Evolutionary conservation across 2,113 vertebrate genomes (phyloP), one percentile per base, ranked within the genome.

Genomic region (Eonycteris spelaea): DNA sequence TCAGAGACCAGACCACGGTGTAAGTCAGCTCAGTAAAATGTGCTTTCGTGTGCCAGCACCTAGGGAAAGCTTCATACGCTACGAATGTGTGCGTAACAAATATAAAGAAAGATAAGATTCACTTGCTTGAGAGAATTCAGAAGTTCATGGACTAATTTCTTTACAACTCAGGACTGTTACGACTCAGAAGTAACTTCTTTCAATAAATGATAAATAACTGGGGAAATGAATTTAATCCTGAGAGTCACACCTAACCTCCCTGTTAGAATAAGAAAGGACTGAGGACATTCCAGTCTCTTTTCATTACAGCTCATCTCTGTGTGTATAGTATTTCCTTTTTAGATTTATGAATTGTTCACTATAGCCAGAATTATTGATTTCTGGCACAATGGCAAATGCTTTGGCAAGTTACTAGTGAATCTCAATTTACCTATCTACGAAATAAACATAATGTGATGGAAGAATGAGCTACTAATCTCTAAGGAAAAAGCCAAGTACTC

Each of bases 11-110:
- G 91, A 71, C 73, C 51, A 14, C 0, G 0, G 8, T 63, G 45
- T 94, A 95, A 97, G 83, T 94, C 88, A 96, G 75, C 71, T 84
- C 68, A 43, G 75, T 70, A 90, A 97, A 94, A 95, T 21, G 77
- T 22, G 67, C 88, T 77, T 53, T 16, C 10, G 48, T 35, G 3
- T 57, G 33, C 82, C 35, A 71, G 86, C 13, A 28, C 16, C 15
- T 26, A 70, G 79, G 33, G 88, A 95, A 86, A 83, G n/a, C 67
- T 96, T 95, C 97, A 92, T 61, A 30, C 48, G 73, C 21, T 30
- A 61, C 0, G 13, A 95, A 84, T 22, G 13, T 35, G 26, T 18
- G 12, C 26, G 68, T 86, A 86, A 78, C 61, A 95, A 83, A 84
- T 51, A 77, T 38, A 55, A 93, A 83, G 83, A 86, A 79, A 93